Conservation (phyloP, 2,797 vertebrate genomes). For the Remorina albescens region DNA sequence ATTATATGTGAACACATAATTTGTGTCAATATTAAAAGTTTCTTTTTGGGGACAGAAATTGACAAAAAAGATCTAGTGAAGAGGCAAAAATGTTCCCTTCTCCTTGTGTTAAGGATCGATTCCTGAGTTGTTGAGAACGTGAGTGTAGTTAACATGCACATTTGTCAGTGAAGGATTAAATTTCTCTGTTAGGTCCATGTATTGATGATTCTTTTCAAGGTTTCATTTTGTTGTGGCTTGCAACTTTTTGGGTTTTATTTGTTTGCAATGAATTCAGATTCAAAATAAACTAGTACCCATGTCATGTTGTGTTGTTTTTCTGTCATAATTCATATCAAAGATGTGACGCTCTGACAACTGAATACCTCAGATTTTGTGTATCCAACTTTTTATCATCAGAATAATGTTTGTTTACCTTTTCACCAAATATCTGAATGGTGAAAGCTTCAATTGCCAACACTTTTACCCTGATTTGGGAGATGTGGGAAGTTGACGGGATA, state of each 20-base stretch:
- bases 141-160: neutral
- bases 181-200: neutral
- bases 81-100: neutral
- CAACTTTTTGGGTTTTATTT: neutral
- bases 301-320: neutral
- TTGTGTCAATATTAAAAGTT: neutral
- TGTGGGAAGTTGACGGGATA: neutral
- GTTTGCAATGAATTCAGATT: neutral
- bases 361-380: neutral
- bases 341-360: conserved; percentile 5
- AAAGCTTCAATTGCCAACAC: neutral
- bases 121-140: neutral
- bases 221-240: neutral
- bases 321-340: neutral
- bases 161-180: neutral
- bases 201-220: neutral
- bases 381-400: neutral
- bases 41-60: neutral
- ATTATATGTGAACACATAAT: conserved; percentile 7
- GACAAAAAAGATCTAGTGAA: neutral
- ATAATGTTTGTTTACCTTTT: neutral
- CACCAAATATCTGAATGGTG: neutral
- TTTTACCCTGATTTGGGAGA: neutral
- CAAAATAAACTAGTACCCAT: neutral
- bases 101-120: neutral